Percentiles rank a stretch among this genome's conserved stretches.
Conservation (phyloP, 2,797 vertebrate species). For the Tokudaia tokunoshimensis region DNA sequence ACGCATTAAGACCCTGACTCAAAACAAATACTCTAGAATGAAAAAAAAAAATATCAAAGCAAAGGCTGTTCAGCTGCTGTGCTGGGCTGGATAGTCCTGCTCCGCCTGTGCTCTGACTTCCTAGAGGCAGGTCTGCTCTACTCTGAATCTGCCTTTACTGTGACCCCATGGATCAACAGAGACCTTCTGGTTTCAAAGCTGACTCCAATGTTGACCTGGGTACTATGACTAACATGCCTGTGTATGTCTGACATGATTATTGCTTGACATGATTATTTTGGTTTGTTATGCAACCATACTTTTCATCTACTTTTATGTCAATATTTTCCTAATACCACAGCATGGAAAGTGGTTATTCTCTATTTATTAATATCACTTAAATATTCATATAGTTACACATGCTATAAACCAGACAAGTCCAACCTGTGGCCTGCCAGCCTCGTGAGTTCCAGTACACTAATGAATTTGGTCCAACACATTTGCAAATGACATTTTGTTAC, state of each 20-base stretch:
- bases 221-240: neutral
- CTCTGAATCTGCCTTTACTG: neutral
- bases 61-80: neutral
- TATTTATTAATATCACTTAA: conserved; percentile 3
- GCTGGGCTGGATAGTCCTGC: neutral
- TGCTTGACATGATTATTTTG: neutral
- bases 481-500: neutral
- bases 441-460: neutral
- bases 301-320: conserved; percentile 20
- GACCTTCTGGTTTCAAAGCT: neutral
- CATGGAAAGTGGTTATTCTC: neutral
- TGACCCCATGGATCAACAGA: neutral
- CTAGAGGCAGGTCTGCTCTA: neutral
- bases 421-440: neutral
- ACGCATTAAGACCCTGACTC: neutral
- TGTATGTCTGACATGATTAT: neutral
- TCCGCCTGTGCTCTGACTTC: neutral
- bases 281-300: neutral
- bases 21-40: neutral
- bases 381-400: neutral
- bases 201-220: neutral
- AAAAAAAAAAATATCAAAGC: neutral
- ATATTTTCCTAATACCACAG: neutral
- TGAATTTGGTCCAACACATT: neutral
- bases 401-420: neutral